phyloP scores from a whole-genome alignment of 2,113 vertebrate genomes.

The Melospiza georgiana region DNA sequence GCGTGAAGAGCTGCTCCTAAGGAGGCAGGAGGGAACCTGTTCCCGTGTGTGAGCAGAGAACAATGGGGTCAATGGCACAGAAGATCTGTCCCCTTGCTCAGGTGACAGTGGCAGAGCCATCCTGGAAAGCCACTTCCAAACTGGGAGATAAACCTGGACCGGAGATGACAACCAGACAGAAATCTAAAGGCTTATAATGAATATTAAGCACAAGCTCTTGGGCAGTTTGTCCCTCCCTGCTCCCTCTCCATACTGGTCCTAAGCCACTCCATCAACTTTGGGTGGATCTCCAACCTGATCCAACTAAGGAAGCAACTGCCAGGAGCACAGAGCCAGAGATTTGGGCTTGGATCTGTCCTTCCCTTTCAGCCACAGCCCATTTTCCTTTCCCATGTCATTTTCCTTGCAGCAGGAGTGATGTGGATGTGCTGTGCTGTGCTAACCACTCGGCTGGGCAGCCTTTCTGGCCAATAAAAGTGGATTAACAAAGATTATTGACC shows the following conservation, averaged over 20 bases:
- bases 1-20: slow-evolving; percentile 45
- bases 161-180: background rate
- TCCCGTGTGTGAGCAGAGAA: background rate
- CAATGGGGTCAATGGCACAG: too few species aligned
- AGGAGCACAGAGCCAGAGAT: background rate
- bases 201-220: background rate
- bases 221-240: background rate
- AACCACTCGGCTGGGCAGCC: background rate
- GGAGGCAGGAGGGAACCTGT: slow-evolving; percentile 31
- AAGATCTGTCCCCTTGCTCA: background rate
- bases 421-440: background rate
- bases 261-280: accelerated
- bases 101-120: background rate
- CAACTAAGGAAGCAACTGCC: background rate
- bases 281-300: background rate
- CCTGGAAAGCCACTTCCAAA: background rate
- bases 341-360: background rate
- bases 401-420: background rate
- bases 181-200: background rate
- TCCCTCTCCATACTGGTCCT: background rate
- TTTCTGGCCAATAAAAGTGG: slow-evolving; percentile 55
- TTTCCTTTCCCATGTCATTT: background rate
- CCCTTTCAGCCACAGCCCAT: background rate
- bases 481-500: slow-evolving; percentile 67
- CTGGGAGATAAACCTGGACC: background rate